Evolutionary conservation across 2,888 invertebrate genomes (phyloP), one percentile per base, ranked within the genome.

Genomic region (Heliconius cydno): DNA sequence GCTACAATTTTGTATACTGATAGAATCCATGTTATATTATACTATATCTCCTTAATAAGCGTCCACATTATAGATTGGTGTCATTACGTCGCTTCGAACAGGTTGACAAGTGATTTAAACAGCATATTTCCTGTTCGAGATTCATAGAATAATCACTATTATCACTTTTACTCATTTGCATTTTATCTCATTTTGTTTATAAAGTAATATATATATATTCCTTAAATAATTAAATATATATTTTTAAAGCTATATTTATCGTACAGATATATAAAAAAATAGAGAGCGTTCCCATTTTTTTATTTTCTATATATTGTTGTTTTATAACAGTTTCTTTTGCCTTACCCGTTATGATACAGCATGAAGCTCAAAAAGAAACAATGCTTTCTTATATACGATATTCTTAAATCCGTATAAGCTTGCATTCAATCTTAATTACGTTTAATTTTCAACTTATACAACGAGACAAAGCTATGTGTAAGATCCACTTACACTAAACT

Each of bases 81-180:
- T 79, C 46, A 75, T 68, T 52, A 74, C 67, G 52, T 60, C 73
- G 38, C 74, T 46, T 65, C 38, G 34, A 68, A 72, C 57, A 28
- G 57, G 63, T 66, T 70, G 68, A 79, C 68, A 75, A 79, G 57
- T 73, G 66, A 78, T 57, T 74, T 67, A 41, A 63, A 75, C 34
- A 66, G 41, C 41, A 63, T 68, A 22, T 68, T 70, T 75, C 60
- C 68, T 75, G 60, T 68, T 67, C 22, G 73, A 72, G 63, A 75
- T 60, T 68, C 30, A 79, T 63, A 38, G 52, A 67, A 30, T 79
- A 74, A 79, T 79, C 38, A 75, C 68, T 28, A 75, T 75, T 22
- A 65, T 75, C 46, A 75, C 65, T 65, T 75, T 75, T 66, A 66
- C 75, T 66, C 46, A 46, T 75, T 75, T 75, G 15, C 75, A 28